Evolutionary conservation across 2,113 vertebrate species (phyloP).

Genomic region (Diglossa brunneiventris): DNA sequence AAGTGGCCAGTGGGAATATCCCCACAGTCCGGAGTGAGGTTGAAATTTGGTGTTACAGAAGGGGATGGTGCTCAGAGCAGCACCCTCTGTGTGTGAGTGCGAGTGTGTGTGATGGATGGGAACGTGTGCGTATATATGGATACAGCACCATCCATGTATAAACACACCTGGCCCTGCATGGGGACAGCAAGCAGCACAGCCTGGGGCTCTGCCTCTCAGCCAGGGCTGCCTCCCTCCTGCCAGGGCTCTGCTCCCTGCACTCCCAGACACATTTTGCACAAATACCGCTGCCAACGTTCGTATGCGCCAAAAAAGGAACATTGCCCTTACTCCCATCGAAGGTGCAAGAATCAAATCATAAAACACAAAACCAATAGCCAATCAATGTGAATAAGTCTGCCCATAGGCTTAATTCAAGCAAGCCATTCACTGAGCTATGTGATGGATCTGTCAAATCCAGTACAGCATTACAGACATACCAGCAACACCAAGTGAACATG

Average conservation of each 20-base stretch:
- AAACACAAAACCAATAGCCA: constrained; percentile 74
- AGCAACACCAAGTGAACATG: constrained; percentile 77
- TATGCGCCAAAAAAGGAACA: not conserved
- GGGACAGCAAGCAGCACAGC: constrained; percentile 48
- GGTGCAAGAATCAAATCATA: constrained; percentile 71
- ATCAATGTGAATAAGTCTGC: constrained; percentile 60
- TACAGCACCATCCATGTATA: not conserved
- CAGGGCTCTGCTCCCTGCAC: not conserved
- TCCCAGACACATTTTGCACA: not conserved
- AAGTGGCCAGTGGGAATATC: not conserved
- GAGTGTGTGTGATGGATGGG: not conserved
- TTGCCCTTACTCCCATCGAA: not conserved
- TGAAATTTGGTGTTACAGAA: not conserved
- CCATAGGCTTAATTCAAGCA: constrained; percentile 76
- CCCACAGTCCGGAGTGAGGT: not conserved
- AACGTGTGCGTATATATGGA: constrained; percentile 8
- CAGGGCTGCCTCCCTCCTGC: not conserved
- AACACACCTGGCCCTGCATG: not conserved
- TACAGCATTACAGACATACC: constrained; percentile 69
- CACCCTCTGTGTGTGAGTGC: not conserved
- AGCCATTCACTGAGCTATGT: constrained; percentile 80
- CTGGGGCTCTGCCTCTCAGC: not conserved
- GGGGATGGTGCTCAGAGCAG: not conserved
- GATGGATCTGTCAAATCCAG: constrained; percentile 71
- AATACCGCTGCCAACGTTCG: not conserved